Evolutionary conservation across 2,888 invertebrate species (phyloP).

Genomic region (Uloborus plumipes): DNA sequence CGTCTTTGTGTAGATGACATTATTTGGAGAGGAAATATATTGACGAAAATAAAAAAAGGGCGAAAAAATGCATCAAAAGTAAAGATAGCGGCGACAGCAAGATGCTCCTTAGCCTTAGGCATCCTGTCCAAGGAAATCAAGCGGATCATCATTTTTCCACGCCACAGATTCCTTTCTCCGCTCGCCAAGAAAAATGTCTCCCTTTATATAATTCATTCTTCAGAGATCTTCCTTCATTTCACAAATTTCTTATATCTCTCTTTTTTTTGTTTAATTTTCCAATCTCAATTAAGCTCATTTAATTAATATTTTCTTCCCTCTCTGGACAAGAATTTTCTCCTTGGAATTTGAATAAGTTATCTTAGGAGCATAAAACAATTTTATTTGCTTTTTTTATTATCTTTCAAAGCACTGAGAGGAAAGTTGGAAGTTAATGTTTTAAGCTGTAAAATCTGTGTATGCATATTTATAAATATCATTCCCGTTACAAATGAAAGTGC

Average conservation of each 20-base stretch:
- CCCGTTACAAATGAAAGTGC: no score
- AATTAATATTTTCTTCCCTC: slow-evolving; percentile 44
- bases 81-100: slow-evolving; percentile 62
- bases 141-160: slow-evolving; percentile 63
- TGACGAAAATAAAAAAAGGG: slow-evolving; percentile 52
- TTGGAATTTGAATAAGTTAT: neutral
- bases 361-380: no score
- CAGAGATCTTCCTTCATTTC: slow-evolving; percentile 21
- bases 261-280: no score
- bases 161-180: slow-evolving; percentile 49
- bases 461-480: no score
- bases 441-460: no score
- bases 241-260: slow-evolving; percentile 33
- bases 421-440: no score
- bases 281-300: slow-evolving; percentile 39
- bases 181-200: slow-evolving; percentile 50
- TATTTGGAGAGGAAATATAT: slow-evolving; percentile 64
- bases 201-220: slow-evolving; percentile 56
- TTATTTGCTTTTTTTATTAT: no score
- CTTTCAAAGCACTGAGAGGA: no score
- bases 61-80: slow-evolving; percentile 55
- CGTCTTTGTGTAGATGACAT: slow-evolving; percentile 65
- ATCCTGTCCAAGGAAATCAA: slow-evolving; percentile 62
- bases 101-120: slow-evolving; percentile 61
- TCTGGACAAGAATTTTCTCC: neutral